Evolutionary conservation across 2,888 invertebrate species (phyloP).

Genomic region (Parnassius orleans): DNA sequence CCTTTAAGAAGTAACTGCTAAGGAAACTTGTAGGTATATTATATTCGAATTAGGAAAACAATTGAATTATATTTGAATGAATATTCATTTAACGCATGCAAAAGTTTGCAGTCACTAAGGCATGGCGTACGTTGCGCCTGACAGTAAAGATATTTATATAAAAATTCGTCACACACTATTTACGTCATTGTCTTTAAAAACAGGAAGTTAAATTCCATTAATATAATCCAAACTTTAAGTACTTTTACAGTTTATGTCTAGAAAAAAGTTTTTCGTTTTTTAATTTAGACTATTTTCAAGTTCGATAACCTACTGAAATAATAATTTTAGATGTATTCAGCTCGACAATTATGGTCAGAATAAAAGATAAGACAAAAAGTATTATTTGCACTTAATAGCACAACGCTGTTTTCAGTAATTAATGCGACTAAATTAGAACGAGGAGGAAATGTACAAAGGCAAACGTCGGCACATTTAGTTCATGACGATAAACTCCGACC

Average conservation of each 20-base stretch:
- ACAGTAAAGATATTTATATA: constrained; percentile 14
- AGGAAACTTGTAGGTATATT: constrained; percentile 27
- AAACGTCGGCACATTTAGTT: constrained; percentile 38
- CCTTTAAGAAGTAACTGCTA: constrained; percentile 28
- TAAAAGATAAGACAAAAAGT: too few species aligned
- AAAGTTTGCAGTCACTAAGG: constrained; percentile 6
- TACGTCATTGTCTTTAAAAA: constrained; percentile 11
- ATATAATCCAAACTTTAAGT: background rate
- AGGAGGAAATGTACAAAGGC: constrained; percentile 67
- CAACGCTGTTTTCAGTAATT: constrained; percentile 41
- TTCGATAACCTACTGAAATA: too few species aligned
- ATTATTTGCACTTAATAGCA: constrained; percentile 1
- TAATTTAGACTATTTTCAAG: too few species aligned
- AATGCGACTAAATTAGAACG: constrained; percentile 61
- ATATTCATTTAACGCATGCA: constrained; percentile 16
- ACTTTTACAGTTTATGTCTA: too few species aligned
- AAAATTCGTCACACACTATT: constrained; percentile 19
- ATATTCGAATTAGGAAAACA: constrained; percentile 32
- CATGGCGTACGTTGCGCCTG: background rate
- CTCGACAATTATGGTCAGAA: too few species aligned
- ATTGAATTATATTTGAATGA: constrained; percentile 26
- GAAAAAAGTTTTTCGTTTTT: too few species aligned
- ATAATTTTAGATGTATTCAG: too few species aligned
- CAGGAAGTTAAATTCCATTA: constrained; percentile 10
- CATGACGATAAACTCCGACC: constrained; percentile 61